Base-by-base conservation (phyloP, 2,888 invertebrate species). In the Carcina quercana region DNA sequence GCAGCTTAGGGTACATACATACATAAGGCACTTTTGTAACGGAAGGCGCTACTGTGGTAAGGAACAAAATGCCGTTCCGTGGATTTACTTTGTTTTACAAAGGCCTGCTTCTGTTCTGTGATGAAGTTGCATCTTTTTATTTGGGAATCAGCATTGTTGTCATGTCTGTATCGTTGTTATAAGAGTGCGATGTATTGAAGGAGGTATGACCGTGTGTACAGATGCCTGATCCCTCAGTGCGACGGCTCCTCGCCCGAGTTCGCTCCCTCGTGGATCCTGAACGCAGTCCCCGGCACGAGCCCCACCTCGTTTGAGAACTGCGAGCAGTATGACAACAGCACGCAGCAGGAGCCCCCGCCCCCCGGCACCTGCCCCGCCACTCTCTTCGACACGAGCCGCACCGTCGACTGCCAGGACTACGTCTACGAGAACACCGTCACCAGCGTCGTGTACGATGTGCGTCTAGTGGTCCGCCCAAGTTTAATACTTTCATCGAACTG, bases 401-500 rank as follows among this genome's bases (percentile, higher is more conserved):
- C 53, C 0, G 50, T 53, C 27, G 36, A 40, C 0, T 83, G 82
- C 34, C 46, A 67, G 2, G 43, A 38, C 0, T 69, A 65, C 14
- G 70, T 83, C 2, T 80, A 79, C 31, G 58, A 78, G 44, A 62
- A 82, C 32, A 59, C 56, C 3, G 50, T 69, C 20, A n/a, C n/a
- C n/a, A 74, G 65, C 28, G 74, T 80, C 1, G 82, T 80, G 1
- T 73, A 80, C 31, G 80, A 80, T 42, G 82, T 82, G 36, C 72
- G 79, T 64, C 24, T 28, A 8, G 19, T 30, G 14, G 27, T 35
- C n/a, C n/a, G n/a, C n/a, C n/a, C n/a, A n/a, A n/a, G n/a, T n/a
- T n/a, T n/a, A n/a, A 37, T 48, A 8, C 19, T 19, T 7, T 19
- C 19, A 6, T n/a, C n/a, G n/a, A n/a, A n/a, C n/a, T n/a, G n/a